These are phyloP conservation scores for Drosophila setosimentum DNA, from an alignment of 2,888 invertebrate species.

Conservation along the genomic window DNA sequence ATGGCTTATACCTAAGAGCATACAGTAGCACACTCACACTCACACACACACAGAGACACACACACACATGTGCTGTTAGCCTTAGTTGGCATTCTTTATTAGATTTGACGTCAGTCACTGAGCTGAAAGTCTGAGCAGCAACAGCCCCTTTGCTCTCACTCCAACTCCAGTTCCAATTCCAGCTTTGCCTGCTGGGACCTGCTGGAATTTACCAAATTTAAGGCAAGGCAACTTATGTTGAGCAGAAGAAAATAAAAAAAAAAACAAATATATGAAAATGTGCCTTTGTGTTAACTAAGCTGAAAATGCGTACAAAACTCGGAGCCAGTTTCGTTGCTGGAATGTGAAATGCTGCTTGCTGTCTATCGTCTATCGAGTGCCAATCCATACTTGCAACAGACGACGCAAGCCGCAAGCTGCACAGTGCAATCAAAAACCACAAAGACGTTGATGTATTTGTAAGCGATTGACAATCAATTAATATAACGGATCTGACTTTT, in stretches of 20 bases:
- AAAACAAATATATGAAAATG: conserved; percentile 56
- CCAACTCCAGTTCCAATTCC: neutral
- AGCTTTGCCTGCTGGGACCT: conserved; percentile 21
- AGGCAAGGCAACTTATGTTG: conserved; percentile 66
- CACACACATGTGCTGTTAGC: conserved; percentile 6
- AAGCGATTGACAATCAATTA: neutral
- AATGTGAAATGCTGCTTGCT: conserved; percentile 45
- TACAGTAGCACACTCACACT: conserved; percentile 6
- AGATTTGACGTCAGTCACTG: conserved; percentile 61
- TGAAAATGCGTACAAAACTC: conserved; percentile 61
- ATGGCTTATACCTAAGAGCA: conserved; percentile 39
- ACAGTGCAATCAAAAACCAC: conserved; percentile 11
- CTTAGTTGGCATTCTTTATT: conserved; percentile 59
- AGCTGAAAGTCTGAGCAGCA: conserved; percentile 14
- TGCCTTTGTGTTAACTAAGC: conserved; percentile 78
- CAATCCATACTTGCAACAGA: conserved; percentile 50
- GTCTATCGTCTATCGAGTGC: conserved; percentile 55
- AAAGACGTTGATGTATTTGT: neutral
- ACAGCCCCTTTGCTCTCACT: conserved; percentile 10
- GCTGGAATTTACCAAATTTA: conserved; percentile 70
- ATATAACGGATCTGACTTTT: neutral
- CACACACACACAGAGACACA: conserved; percentile 6
- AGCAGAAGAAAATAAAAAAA: too few relatives aligned
- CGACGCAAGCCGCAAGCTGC: neutral
- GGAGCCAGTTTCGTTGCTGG: conserved; percentile 55